Conservation (phyloP, 2,797 vertebrate species). For the Coreius guichenoti region DNA sequence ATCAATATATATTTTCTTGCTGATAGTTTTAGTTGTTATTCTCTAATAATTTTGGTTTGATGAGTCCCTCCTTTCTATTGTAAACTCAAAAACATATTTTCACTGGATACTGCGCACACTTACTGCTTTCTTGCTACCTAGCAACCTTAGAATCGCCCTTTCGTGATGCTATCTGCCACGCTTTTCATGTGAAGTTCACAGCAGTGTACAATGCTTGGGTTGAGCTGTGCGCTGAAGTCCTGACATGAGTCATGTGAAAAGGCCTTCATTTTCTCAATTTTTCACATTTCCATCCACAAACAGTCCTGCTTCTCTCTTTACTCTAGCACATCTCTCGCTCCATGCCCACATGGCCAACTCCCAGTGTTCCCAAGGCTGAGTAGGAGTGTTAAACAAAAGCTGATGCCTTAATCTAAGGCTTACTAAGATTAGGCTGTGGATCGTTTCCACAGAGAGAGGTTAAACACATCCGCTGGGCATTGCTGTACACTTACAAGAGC, state of each 20-base stretch:
- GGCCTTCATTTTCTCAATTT: neutral
- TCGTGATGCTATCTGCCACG: neutral
- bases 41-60: neutral
- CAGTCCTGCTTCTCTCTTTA: neutral
- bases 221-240: neutral
- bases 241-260: neutral
- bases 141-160: neutral
- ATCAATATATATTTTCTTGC: neutral
- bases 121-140: slow-evolving; percentile 13
- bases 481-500: slow-evolving; percentile 5
- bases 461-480: slow-evolving; percentile 28
- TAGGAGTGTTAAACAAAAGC: slow-evolving; percentile 47
- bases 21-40: neutral
- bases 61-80: neutral
- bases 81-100: neutral
- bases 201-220: neutral
- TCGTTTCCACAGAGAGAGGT: slow-evolving; percentile 39
- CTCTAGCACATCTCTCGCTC: slow-evolving; percentile 2
- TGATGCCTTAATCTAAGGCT: slow-evolving; percentile 42
- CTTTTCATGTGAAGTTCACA: slow-evolving; percentile 19
- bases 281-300: slow-evolving; percentile 42
- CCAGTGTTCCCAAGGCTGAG: slow-evolving; percentile 28
- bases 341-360: slow-evolving; percentile 33
- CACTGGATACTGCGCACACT: neutral
- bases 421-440: slow-evolving; percentile 37